Evolutionary conservation across 2,888 invertebrate genomes (phyloP).

Genomic region (Ormia ochracea): DNA sequence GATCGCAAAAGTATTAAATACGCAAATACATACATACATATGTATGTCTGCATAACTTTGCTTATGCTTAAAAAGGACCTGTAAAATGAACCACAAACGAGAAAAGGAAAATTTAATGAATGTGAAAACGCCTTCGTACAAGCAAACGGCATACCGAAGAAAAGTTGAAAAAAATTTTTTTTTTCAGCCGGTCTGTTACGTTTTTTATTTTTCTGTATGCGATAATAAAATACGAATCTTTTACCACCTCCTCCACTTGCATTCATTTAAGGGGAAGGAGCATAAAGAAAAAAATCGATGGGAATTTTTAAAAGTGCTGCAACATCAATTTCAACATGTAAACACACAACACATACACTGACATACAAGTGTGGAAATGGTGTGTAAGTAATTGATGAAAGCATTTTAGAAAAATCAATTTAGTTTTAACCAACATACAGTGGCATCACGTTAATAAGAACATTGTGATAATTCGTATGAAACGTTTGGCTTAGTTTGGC

Average conservation of each 20-base stretch:
- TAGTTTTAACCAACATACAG: constrained; percentile 13
- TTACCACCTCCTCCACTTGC: constrained; percentile 6
- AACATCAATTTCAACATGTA: not conserved
- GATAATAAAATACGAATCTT: constrained; percentile 19
- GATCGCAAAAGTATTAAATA: too few species aligned
- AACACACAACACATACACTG: too few species aligned
- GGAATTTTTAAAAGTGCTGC: constrained; percentile 3
- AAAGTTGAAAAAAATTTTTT: not conserved
- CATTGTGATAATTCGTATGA: too few species aligned
- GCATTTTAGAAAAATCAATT: not conserved
- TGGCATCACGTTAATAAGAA: too few species aligned
- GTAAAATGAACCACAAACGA: too few species aligned
- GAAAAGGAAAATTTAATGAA: too few species aligned
- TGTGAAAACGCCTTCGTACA: too few species aligned
- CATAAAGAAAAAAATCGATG: not conserved
- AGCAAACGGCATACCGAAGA: not conserved
- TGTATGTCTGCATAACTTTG: too few species aligned
- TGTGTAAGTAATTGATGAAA: constrained; percentile 41
- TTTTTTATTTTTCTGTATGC: not conserved
- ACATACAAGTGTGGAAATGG: not conserved
- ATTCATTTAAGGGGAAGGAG: too few species aligned
- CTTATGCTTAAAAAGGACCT: too few species aligned
- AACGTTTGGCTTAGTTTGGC: too few species aligned
- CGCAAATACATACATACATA: too few species aligned
- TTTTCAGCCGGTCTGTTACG: constrained; percentile 2